Evolutionary conservation across 2,797 vertebrate genomes (phyloP), one percentile per base, ranked within the genome.

Genomic region (Pelodytes ibericus): DNA sequence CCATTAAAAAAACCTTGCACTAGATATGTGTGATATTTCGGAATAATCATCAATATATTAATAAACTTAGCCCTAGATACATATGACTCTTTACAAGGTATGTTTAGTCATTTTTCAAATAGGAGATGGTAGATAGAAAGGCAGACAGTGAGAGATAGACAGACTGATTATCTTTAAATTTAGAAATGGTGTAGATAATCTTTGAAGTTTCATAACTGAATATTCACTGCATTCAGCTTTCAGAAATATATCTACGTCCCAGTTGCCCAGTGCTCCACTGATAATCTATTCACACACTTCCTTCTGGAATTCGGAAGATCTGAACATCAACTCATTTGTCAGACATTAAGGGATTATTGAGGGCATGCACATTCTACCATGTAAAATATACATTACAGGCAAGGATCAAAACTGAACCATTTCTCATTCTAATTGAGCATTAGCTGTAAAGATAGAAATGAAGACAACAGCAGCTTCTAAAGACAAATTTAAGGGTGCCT

Each of bases 161-260:
- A n/a, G n/a, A n/a, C n/a, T n/a, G n/a, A n/a, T n/a, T n/a, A n/a
- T 53, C 49, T 53, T 53, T 53, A 22, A 61, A 47, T 73, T 74
- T 69, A 31, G 57, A 69, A 63, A 31, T 44, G 47, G 47, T 69
- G 33, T 60, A 31, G 56, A 29, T 57, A 16, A 31, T 69, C 47
- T 79, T 79, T 69, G 58, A 79, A 73, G 71, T 62, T 77, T 72
- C 33, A 60, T 71, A 79, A 83, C 4, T 82, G 84, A 81, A 83
- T 83, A 84, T 84, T 85, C 86, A 80, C 71, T 78, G 80, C 74
- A 81, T 81, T 79, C 80, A 62, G 77, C 77, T 87, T 74, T 83
- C 77, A 73, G 84, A 84, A 78, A 77, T 29, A 84, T 84, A 84
- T 83, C 82, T 77, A 77, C 82, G 79, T 56, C 76, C 59, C 68